A percentile compares a stretch with the other conserved stretches of the same genome.
Evolutionary conservation across 2,888 invertebrate species (phyloP).

Genomic region (Vandiemenella viatica): DNA sequence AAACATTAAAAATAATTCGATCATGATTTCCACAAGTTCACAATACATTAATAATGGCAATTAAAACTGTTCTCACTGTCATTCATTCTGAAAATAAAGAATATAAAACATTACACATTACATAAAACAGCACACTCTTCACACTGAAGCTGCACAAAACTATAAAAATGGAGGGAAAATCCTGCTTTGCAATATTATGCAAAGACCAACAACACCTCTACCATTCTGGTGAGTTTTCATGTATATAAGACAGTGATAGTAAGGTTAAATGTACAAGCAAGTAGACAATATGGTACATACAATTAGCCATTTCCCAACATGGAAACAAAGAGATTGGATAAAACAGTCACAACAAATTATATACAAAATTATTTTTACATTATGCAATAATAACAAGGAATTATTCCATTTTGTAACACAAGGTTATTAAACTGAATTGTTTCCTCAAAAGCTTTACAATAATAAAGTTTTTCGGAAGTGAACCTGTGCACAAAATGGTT

Average conservation of each 20-base stretch:
- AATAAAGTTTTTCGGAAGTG: too few relatives aligned
- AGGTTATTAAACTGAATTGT: too few relatives aligned
- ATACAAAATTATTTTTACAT: too few relatives aligned
- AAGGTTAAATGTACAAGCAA: background rate
- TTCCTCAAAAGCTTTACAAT: too few relatives aligned
- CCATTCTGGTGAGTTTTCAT: conserved; percentile 4
- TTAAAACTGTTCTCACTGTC: background rate
- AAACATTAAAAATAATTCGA: background rate
- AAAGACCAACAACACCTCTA: conserved; percentile 2
- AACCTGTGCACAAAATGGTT: too few relatives aligned
- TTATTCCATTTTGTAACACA: too few relatives aligned
- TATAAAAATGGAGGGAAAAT: conserved; percentile 10
- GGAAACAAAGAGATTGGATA: too few relatives aligned
- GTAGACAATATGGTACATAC: background rate
- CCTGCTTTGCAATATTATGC: background rate
- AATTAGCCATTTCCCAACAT: too few relatives aligned
- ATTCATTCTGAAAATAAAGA: background rate
- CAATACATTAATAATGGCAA: background rate
- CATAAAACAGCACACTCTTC: background rate
- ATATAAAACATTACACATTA: background rate
- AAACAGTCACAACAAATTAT: too few relatives aligned
- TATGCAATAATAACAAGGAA: too few relatives aligned
- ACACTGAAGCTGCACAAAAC: conserved; percentile 8
- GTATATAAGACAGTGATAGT: background rate
- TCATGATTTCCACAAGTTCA: background rate